Evolutionary conservation across 1,140 invertebrate species (phyloP), one percentile per base, ranked within the genome.

Genomic region (Drosophila ogumai): DNA sequence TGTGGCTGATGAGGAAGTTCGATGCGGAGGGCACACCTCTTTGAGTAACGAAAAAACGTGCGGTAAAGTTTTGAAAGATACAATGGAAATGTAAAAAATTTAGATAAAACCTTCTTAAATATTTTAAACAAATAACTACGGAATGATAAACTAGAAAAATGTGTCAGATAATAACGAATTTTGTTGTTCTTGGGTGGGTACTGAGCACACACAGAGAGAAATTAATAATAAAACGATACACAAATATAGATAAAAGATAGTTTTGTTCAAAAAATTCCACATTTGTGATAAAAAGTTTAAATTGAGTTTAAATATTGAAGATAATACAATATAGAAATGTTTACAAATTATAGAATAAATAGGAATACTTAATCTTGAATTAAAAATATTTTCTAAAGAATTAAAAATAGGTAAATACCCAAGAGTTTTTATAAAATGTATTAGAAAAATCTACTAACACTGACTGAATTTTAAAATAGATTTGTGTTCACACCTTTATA

Each of bases 1-100:
- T 43, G 9, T 41, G 13, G 36, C 36, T 47, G 50, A 71, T 49
- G 61, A 60, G 63, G 63, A 66, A 66, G 59, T 49, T 7, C 15
- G n/a, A 28, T 34, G n/a, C 31, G 3, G 19, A 31, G 49, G 50
- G n/a, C 68, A 49, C 68, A 71, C 66, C 68, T 22, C 13, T 2
- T 10, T 31, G 6, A n/a, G 17, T n/a, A 28, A 52, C 28, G 17
- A 9, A 46, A 19, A 64, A 41, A 43, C 50, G 25, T 63, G 32
- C 47, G 22, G 22, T 34, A n/a, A 38, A 22, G 19, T n/a, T 54
- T 13, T 0, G 12, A 2, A 7, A 36, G 50, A 54, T 54, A 54
- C 50, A 22, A 54, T 19, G 49, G 13, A 34, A 52, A 32, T 54
- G 19, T 15, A 32, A 9, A 10, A 52, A 13, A n/a, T 54, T 38